Percentiles rank a stretch among this genome's conserved stretches.
These are phyloP conservation scores for Agrochola lychnidis DNA, from an alignment of 2,888 invertebrate genomes.

Conservation along the genomic window DNA sequence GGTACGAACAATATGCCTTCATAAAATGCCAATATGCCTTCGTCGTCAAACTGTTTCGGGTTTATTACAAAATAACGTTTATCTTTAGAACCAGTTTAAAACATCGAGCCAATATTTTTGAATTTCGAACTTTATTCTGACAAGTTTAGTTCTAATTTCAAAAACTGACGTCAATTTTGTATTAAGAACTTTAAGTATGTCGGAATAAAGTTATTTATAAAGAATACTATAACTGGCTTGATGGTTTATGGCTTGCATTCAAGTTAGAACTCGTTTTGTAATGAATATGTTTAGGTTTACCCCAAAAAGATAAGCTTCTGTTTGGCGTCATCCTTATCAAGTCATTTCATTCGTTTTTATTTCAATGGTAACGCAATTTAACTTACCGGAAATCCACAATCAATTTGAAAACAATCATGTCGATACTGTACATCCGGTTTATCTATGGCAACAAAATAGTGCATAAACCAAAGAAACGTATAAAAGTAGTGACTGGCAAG, in stretches of 20 bases:
- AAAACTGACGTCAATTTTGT: background rate
- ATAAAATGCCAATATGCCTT: background rate
- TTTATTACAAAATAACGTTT: background rate
- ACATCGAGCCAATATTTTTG: background rate
- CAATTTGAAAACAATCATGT: conserved; percentile 21
- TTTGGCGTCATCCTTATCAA: no score
- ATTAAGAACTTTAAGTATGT: background rate
- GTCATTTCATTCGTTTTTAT: background rate
- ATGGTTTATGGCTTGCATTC: background rate
- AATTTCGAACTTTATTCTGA: background rate
- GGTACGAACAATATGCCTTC: no score
- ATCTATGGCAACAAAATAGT: conserved; percentile 21
- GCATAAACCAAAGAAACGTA: conserved; percentile 6
- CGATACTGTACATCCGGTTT: conserved; percentile 41
- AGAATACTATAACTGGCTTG: background rate
- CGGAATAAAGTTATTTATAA: background rate
- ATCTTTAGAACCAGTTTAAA: background rate
- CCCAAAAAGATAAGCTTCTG: background rate
- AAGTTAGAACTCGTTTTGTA: background rate
- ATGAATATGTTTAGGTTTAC: background rate
- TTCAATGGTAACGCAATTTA: conserved; percentile 15
- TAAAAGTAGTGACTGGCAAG: background rate
- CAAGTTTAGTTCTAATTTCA: background rate
- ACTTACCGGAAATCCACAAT: conserved; percentile 35
- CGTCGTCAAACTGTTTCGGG: background rate